phyloP scores from a whole-genome alignment of 37 sponge, comb jelly and placozoan genomes.

The Axinella damicornis region DNA sequence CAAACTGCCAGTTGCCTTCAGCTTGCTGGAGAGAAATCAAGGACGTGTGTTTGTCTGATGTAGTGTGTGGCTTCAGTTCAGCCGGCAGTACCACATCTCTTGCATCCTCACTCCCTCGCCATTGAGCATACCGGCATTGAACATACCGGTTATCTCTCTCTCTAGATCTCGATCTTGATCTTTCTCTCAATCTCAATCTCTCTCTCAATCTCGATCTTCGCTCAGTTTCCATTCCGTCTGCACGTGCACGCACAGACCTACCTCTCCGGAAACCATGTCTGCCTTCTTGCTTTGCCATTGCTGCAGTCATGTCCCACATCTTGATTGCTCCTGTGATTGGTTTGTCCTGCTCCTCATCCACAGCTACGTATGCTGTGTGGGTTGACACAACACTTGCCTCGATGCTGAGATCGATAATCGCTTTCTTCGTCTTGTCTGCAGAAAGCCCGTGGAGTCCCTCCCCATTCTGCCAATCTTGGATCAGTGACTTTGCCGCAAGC shows the following conservation, averaged over 20 bases:
- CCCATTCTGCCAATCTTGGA: conserved; percentile 48
- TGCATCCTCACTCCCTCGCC: no score
- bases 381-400: conserved; percentile 71
- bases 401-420: conserved; percentile 63
- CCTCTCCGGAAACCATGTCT: no score
- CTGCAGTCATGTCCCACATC: conserved; percentile 51
- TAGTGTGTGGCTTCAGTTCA: no score
- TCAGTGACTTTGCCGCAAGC: conserved; percentile 74
- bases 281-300: conserved; percentile 7
- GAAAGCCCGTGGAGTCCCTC: conserved; percentile 7
- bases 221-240: no score
- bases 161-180: no score
- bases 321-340: conserved; percentile 72
- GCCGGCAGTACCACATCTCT: no score
- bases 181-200: no score
- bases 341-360: conserved; percentile 67
- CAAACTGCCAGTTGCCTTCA: conserved; percentile 47
- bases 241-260: no score
- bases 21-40: conserved; percentile 46
- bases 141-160: no score
- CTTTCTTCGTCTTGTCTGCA: conserved; percentile 28
- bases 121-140: no score
- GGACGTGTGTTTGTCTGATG: neutral
- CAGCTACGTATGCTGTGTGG: conserved; percentile 77
- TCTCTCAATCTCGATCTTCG: no score